Percentiles rank a stretch among this genome's conserved stretches.
Evolutionary conservation across 2,888 invertebrate species (phyloP).

Genomic region (Diaphora mendica): DNA sequence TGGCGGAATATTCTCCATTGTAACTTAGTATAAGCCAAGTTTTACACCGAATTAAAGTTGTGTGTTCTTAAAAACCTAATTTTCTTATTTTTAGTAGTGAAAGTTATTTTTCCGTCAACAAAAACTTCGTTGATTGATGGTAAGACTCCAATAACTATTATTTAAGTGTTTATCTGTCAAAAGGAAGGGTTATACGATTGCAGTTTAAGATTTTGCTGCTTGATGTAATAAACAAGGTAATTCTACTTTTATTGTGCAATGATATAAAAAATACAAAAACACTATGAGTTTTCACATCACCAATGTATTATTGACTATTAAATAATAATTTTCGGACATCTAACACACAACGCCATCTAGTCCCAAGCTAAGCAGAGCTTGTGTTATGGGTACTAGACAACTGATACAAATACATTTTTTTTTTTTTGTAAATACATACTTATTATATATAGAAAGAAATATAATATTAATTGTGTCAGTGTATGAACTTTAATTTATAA

Average conservation of each 20-base stretch:
- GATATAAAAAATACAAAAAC: not conserved
- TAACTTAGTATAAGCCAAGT: not conserved
- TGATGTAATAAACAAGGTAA: not conserved
- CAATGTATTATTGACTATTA: accelerated
- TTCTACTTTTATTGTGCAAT: not conserved
- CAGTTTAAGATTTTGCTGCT: too few species aligned
- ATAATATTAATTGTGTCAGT: not conserved
- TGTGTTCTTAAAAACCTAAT: not conserved
- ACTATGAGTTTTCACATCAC: not conserved
- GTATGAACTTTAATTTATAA: not conserved
- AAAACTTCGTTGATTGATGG: too few species aligned
- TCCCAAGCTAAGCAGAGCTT: too few species aligned
- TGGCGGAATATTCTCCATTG: not conserved
- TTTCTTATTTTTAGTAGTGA: not conserved
- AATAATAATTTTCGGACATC: too few species aligned
- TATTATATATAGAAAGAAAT: too few species aligned
- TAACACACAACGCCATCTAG: too few species aligned
- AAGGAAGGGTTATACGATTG: too few species aligned
- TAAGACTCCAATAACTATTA: too few species aligned
- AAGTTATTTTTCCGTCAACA: not conserved
- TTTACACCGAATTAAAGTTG: not conserved
- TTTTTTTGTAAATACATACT: too few species aligned
- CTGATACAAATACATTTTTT: too few species aligned
- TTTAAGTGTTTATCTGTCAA: too few species aligned
- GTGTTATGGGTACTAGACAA: too few species aligned